phyloP scores from a whole-genome alignment of 2,888 invertebrate species.

The Chrysolina oricalcia region DNA sequence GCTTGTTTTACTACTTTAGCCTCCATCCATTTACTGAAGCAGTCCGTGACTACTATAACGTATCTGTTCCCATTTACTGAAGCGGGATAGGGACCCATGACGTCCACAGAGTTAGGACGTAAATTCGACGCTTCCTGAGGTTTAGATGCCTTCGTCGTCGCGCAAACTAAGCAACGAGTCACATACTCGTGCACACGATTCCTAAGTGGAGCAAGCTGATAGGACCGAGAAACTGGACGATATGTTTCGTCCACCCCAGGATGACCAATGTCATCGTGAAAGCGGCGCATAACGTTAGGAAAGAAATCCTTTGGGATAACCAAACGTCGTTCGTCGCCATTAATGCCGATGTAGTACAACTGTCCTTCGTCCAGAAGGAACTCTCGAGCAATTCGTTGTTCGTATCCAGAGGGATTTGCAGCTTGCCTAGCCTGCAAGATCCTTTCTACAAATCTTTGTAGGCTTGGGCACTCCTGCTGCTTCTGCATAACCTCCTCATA shows the following conservation, averaged over 20 bases:
- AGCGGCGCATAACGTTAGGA: neutral
- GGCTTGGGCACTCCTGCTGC: neutral
- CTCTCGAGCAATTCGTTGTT: neutral
- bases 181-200: no score
- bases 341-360: neutral
- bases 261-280: no score
- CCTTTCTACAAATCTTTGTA: neutral
- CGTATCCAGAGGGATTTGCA: neutral
- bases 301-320: no score
- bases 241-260: no score
- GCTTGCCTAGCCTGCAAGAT: neutral
- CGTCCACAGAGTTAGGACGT: neutral
- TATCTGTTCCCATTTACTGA: no score
- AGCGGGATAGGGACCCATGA: no score
- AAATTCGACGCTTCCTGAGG: constrained; percentile 25
- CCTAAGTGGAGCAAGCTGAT: constrained; percentile 46
- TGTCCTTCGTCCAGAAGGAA: neutral
- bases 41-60: no score
- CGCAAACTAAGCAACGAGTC: constrained; percentile 36
- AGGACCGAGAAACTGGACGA: no score
- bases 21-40: constrained; percentile 37
- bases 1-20: neutral
- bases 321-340: neutral
- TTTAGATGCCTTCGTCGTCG: constrained; percentile 14
- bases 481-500: neutral